A percentile compares a stretch with the other conserved stretches of the same genome.
Evolutionary conservation across 2,113 vertebrate species (phyloP).

Genomic region (Xenopus laevis): DNA sequence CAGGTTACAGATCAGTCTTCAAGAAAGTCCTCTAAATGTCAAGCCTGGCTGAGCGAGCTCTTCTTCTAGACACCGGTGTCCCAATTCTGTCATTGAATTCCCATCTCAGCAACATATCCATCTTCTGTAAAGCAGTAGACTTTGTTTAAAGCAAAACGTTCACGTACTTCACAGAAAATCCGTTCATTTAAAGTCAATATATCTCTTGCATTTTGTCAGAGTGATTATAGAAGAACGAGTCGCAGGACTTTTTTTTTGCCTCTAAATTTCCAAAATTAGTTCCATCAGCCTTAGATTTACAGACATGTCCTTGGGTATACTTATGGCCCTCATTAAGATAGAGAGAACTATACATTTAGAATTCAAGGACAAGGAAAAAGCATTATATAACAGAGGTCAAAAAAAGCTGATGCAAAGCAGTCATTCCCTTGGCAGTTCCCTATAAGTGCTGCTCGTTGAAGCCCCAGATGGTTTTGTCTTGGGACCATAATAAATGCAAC

Average conservation of each 20-base stretch:
- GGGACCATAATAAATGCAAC: background rate
- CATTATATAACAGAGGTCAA: background rate
- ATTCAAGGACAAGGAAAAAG: slow-evolving; percentile 1
- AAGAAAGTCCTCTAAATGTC: background rate
- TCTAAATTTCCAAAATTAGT: slow-evolving; percentile 1
- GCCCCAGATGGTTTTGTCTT: background rate
- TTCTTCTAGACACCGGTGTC: background rate
- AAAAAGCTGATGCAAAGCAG: slow-evolving; percentile 13
- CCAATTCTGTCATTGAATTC: background rate
- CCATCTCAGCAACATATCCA: background rate
- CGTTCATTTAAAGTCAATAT: background rate
- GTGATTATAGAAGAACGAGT: background rate
- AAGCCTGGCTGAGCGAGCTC: background rate
- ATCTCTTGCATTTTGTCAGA: background rate
- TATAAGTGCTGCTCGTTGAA: background rate
- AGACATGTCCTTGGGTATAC: background rate
- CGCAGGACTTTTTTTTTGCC: background rate
- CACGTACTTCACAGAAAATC: background rate
- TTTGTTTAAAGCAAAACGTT: background rate
- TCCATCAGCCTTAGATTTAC: background rate
- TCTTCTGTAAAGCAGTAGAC: background rate
- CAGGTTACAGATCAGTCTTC: background rate
- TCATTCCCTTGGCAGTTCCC: background rate
- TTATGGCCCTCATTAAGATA: slow-evolving; percentile 7
- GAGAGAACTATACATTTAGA: background rate